Evolutionary conservation across 1,140 invertebrate species (phyloP).

Genomic region (Drepana arcuata): DNA sequence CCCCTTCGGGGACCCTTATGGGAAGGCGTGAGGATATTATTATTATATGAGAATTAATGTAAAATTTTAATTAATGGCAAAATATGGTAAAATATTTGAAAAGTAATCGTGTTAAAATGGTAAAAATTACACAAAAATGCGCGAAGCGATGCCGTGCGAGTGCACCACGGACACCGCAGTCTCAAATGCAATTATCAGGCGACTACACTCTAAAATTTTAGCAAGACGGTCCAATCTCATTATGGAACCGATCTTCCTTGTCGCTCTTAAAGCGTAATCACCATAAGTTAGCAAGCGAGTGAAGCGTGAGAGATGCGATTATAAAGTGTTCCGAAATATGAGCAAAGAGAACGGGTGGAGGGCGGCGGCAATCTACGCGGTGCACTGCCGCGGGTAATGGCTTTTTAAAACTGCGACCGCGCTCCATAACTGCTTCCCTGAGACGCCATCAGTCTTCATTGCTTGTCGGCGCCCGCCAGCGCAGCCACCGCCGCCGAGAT

Average conservation of each 20-base stretch:
- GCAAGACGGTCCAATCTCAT: conserved; percentile 66
- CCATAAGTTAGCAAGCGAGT: conserved; percentile 67
- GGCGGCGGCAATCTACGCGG: conserved; percentile 54
- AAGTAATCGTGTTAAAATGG: too few relatives aligned
- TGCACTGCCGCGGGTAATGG: conserved; percentile 66
- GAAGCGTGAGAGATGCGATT: conserved; percentile 68
- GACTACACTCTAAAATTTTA: conserved; percentile 68
- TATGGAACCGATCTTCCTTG: conserved; percentile 66
- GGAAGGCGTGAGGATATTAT: too few relatives aligned
- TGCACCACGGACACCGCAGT: conserved; percentile 1
- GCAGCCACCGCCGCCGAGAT: conserved; percentile 34
- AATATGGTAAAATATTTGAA: too few relatives aligned
- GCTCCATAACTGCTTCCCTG: conserved; percentile 62
- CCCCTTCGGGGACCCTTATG: too few relatives aligned
- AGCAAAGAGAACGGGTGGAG: conserved; percentile 36
- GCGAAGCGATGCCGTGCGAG: conserved; percentile 30
- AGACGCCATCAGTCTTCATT: conserved; percentile 70
- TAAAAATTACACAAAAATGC: too few relatives aligned
- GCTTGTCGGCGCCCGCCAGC: conserved; percentile 54
- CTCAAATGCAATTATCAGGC: conserved; percentile 60
- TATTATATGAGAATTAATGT: too few relatives aligned
- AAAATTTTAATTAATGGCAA: too few relatives aligned
- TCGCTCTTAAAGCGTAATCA: conserved; percentile 69
- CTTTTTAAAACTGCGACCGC: conserved; percentile 70
- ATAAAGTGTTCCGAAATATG: conserved; percentile 71